Evolutionary conservation across 2,113 vertebrate genomes (phyloP).

Genomic region (Nanorana parkeri): DNA sequence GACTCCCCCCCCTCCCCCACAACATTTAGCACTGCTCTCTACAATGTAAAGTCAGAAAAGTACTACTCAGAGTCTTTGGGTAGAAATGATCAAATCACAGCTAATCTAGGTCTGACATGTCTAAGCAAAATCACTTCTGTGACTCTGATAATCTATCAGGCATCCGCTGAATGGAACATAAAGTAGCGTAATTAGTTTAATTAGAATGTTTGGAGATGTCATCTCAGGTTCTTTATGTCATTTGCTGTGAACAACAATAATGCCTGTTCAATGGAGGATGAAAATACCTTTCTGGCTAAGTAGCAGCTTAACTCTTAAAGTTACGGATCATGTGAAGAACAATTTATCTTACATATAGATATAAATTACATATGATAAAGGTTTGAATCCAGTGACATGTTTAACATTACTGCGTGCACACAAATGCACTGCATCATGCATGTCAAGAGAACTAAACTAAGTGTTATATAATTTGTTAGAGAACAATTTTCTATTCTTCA

Average conservation of each 20-base stretch:
- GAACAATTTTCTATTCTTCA: no score
- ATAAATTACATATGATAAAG: not conserved
- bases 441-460: no score
- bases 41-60: not conserved
- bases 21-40: not conserved
- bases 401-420: conserved; percentile 6
- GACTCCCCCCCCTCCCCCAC: no score
- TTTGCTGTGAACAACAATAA: conserved; percentile 24
- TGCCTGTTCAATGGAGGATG: conserved; percentile 35
- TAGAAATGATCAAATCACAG: conserved; percentile 7
- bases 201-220: conserved; percentile 40
- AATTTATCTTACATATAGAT: conserved; percentile 5
- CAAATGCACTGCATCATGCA: not conserved
- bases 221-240: conserved; percentile 38
- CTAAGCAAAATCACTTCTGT: conserved; percentile 24
- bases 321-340: conserved; percentile 19
- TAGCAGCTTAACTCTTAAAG: conserved; percentile 29
- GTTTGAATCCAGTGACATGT: not conserved
- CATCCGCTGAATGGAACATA: conserved; percentile 41
- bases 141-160: conserved; percentile 31
- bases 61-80: not conserved
- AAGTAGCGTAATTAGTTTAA: conserved; percentile 48
- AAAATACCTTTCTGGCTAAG: conserved; percentile 47
- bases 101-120: conserved; percentile 22
- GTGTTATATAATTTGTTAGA: no score